phyloP scores from a whole-genome alignment of 2,797 vertebrate species.

The Falco concolor region DNA sequence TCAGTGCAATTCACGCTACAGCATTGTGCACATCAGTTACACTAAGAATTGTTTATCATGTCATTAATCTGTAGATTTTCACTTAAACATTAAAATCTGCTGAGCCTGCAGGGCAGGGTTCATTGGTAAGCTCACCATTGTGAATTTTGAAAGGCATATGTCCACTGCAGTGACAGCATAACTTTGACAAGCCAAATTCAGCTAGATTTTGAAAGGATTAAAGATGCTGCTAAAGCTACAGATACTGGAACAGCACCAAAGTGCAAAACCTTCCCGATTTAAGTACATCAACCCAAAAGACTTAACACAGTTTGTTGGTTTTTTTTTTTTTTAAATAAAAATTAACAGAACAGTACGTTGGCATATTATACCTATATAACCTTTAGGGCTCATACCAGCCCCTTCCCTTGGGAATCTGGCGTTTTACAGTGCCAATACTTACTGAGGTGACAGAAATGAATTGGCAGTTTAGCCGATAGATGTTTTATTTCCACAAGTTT shows the following conservation, averaged over 20 bases:
- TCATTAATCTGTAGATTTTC: not conserved
- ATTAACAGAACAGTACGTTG: not conserved
- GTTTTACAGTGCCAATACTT: not conserved
- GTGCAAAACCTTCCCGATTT: not conserved
- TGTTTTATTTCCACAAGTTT: not conserved
- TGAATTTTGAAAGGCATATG: not conserved
- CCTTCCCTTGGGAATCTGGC: not conserved
- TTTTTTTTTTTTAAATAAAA: no score
- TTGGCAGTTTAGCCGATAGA: not conserved
- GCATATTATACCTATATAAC: not conserved
- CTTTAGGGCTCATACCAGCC: not conserved
- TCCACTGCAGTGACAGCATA: not conserved
- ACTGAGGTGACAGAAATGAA: not conserved
- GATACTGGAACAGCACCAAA: not conserved
- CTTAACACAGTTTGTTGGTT: not conserved
- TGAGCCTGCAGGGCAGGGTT: conserved; percentile 1
- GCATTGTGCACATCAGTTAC: not conserved
- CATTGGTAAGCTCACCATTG: not conserved
- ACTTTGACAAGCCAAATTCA: not conserved
- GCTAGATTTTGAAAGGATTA: not conserved
- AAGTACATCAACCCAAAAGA: not conserved
- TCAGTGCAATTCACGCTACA: not conserved
- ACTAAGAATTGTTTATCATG: not conserved
- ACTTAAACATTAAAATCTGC: not conserved
- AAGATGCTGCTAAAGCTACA: not conserved